Base-by-base conservation (phyloP, 2,797 vertebrate species). In the Siniperca undulata region DNA sequence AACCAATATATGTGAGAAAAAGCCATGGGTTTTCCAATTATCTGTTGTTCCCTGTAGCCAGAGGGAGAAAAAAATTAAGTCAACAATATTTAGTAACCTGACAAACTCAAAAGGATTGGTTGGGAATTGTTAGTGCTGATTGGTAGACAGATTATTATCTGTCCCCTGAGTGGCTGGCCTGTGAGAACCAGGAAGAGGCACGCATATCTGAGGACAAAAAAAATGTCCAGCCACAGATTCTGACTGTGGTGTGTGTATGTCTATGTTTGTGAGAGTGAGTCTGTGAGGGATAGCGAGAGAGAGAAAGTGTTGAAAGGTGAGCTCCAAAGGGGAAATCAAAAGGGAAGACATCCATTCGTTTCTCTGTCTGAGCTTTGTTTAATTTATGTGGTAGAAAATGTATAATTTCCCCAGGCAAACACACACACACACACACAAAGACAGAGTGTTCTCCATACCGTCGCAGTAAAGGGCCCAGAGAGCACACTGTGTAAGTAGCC, bases 1-100 rank as follows among this genome's bases (percentile, higher is more conserved):
- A 78, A 90, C 74, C 75, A 85, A 85, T 91, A 77, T 88, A 87
- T 92, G 81, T 89, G 87, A 84, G 87, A 91, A 91, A 90, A 88
- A 85, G 81, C 86, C 78, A 84, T 84, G 67, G 72, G 61, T 80
- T 86, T 83, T 81, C 71, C 48, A 72, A 61, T 79, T 77, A 73
- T 78, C 52, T 55, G 78, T 74, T 82, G 84, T 71, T 86, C 48
- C 53, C 66, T 12, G 40, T 70, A 70, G 70, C 44, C 34, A 44
- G 44, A 60, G 12, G 16, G 53, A 40, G 42, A 3, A 13, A 56
- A 86, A 66, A 74, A 76, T 61, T 69, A 79, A 74, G 68, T 91
- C 88, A 89, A 89, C 85, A 87, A 77, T 73, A 88, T 91, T 82
- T 70, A 79, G 85, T 80, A 86, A 88, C 84, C 71, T 74, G 71